Percentiles rank a stretch among this genome's conserved stretches.
These are phyloP conservation scores for Oenanthe oenanthe DNA, from an alignment of 2,113 vertebrate species.

Conservation along the genomic window DNA sequence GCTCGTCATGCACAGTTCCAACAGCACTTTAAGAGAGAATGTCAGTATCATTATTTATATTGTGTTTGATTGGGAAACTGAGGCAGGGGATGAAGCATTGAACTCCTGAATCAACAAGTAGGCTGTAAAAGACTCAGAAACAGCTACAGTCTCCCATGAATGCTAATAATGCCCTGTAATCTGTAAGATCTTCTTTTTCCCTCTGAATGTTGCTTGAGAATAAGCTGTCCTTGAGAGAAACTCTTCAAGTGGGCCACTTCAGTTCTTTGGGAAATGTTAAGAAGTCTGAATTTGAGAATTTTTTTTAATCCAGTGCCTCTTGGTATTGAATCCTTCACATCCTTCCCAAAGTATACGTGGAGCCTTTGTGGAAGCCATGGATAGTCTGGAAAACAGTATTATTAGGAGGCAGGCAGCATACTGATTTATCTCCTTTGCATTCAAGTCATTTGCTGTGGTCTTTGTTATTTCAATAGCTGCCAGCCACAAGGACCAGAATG, in stretches of 20 bases:
- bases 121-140: background rate
- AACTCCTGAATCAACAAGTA: background rate
- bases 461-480: constrained; percentile 26
- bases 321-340: background rate
- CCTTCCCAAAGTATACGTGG: background rate
- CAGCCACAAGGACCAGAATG: constrained; percentile 19
- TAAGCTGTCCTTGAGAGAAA: background rate
- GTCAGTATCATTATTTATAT: background rate
- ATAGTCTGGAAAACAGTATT: background rate
- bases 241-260: background rate
- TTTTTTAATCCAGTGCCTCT: background rate
- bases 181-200: background rate
- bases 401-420: background rate
- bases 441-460: background rate
- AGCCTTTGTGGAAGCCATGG: background rate
- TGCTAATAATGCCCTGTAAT: background rate
- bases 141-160: background rate
- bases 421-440: constrained; percentile 29
- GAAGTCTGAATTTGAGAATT: background rate
- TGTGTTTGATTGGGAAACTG: constrained; percentile 2
- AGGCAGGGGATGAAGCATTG: background rate
- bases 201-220: background rate
- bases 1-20: background rate
- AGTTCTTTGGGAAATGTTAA: background rate
- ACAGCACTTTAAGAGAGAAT: background rate